These are phyloP conservation scores for Bufotes viridis DNA, from an alignment of 2,797 vertebrate genomes.

Conservation along the genomic window DNA sequence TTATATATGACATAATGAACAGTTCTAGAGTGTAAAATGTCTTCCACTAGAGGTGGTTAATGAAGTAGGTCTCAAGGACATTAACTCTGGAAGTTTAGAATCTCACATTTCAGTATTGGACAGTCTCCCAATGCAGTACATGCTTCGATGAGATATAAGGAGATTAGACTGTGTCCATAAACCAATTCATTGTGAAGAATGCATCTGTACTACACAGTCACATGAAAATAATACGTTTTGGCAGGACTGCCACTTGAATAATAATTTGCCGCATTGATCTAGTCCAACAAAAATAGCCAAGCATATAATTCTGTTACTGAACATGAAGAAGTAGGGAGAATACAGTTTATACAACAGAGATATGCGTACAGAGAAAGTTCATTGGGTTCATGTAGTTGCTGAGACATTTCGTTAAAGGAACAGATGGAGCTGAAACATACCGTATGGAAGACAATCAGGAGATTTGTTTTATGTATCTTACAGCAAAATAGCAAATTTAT, in stretches of 20 bases:
- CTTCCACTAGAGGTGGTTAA: not conserved
- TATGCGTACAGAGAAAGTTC: slow-evolving; percentile 17
- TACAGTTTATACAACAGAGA: slow-evolving; percentile 28
- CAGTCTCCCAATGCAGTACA: slow-evolving; percentile 25
- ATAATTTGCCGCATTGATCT: slow-evolving; percentile 53
- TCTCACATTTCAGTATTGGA: slow-evolving; percentile 37
- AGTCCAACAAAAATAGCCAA: slow-evolving; percentile 50
- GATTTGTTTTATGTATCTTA: not conserved
- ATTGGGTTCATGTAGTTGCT: not conserved
- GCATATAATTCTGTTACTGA: slow-evolving; percentile 44
- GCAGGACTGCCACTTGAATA: slow-evolving; percentile 59
- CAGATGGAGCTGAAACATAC: not conserved
- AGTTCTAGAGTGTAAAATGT: slow-evolving; percentile 12
- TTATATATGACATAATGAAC: slow-evolving; percentile 25
- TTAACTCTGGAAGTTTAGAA: slow-evolving; percentile 39
- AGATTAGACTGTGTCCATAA: slow-evolving; percentile 58
- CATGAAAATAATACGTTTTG: slow-evolving; percentile 59
- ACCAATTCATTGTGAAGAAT: slow-evolving; percentile 59
- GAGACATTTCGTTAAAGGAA: not conserved
- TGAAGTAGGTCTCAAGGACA: slow-evolving; percentile 32
- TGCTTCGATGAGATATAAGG: slow-evolving; percentile 47
- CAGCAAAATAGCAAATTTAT: not conserved
- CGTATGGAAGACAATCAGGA: not conserved
- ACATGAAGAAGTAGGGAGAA: slow-evolving; percentile 2
- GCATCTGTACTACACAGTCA: slow-evolving; percentile 51